Percentiles rank a stretch among this genome's conserved stretches.
Conservation (phyloP, 2,797 vertebrate genomes). For the Petrocephalus sullivani region DNA sequence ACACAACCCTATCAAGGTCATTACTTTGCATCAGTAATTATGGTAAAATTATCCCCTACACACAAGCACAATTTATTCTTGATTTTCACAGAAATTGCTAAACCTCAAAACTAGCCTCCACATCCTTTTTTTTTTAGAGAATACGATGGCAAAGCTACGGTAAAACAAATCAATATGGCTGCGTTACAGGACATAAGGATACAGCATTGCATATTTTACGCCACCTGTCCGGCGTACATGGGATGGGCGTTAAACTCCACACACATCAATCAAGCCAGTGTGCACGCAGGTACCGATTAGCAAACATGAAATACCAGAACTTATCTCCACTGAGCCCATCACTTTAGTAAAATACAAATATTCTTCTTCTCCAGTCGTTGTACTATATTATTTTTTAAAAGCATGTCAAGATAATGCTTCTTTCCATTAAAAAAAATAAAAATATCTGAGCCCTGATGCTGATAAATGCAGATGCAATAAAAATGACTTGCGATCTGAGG, state of each 20-base stretch:
- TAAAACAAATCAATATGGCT: not conserved
- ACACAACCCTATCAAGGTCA: not conserved
- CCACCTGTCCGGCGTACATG: not conserved
- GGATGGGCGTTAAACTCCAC: not conserved
- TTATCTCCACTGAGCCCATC: not conserved
- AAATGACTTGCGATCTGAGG: not conserved
- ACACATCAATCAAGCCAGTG: not conserved
- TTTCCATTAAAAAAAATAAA: not conserved
- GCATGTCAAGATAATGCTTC: not conserved
- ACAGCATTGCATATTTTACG: not conserved
- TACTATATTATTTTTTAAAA: not conserved
- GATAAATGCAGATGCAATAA: constrained; percentile 2
- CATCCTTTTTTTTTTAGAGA: not conserved
- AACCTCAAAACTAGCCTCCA: not conserved
- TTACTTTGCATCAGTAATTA: not conserved
- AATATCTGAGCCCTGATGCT: not conserved
- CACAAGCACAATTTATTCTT: not conserved
- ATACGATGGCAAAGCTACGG: not conserved
- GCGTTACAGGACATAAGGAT: not conserved
- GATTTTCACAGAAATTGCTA: not conserved
- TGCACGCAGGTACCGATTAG: not conserved
- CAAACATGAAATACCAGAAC: not conserved
- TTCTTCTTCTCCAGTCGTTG: not conserved
- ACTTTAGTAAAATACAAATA: not conserved
- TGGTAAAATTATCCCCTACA: not conserved